These are phyloP conservation scores for Oenanthe melanoleuca DNA, from an alignment of 2,113 vertebrate genomes.

Conservation along the genomic window DNA sequence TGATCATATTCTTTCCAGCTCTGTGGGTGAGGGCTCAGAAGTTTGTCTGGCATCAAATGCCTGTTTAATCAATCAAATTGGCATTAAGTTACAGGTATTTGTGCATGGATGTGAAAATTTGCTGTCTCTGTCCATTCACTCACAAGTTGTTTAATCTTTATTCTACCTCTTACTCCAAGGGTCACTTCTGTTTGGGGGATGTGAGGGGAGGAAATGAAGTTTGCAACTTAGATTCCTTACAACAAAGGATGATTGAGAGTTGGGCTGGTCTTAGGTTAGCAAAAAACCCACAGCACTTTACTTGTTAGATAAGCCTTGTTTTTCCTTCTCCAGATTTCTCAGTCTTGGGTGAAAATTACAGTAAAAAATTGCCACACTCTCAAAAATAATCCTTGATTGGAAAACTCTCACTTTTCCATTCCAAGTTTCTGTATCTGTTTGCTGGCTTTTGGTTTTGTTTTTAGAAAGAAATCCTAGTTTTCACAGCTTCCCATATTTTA, in stretches of 20 bases:
- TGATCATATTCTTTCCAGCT: not conserved
- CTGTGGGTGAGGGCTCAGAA: not conserved
- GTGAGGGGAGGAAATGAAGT: not conserved
- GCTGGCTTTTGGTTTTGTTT: not conserved
- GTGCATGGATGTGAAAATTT: not conserved
- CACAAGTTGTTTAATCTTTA: not conserved
- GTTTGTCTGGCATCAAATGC: not conserved
- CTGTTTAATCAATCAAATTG: accelerated
- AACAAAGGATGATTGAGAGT: not conserved
- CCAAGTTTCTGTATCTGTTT: not conserved
- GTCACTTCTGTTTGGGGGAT: not conserved
- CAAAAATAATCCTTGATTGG: not conserved
- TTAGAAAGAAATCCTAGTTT: not conserved
- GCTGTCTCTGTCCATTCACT: not conserved
- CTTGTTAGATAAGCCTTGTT: not conserved
- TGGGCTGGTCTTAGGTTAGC: not conserved
- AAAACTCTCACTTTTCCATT: not conserved
- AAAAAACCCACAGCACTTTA: not conserved
- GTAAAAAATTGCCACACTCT: not conserved
- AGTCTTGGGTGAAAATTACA: not conserved
- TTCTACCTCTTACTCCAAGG: not conserved
- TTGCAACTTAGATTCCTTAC: not conserved
- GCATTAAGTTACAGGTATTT: not conserved
- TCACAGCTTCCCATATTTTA: not conserved
- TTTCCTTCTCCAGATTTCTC: not conserved